phyloP scores from a whole-genome alignment of 2,113 vertebrate species.

The Vulpes lagopus region DNA sequence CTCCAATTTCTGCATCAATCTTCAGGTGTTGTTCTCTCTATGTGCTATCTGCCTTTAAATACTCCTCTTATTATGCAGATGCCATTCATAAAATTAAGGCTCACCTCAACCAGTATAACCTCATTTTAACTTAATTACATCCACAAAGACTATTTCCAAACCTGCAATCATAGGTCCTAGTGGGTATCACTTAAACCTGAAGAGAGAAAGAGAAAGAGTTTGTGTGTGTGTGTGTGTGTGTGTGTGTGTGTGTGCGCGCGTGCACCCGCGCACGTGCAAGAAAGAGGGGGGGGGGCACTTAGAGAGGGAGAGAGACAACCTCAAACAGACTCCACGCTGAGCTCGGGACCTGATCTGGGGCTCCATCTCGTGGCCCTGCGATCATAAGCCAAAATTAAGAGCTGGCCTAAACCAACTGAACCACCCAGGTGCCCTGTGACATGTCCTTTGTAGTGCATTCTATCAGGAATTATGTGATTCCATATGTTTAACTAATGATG shows the following conservation, averaged over 20 bases:
- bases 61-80: not conserved
- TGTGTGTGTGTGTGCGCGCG: too few species aligned
- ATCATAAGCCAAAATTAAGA: not conserved
- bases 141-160: not conserved
- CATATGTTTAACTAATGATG: not conserved
- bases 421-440: not conserved
- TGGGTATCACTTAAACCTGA: too few species aligned
- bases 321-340: not conserved
- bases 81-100: not conserved
- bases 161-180: not conserved
- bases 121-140: not conserved
- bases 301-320: not conserved
- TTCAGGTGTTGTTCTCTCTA: not conserved
- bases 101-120: not conserved
- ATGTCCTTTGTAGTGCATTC: not conserved
- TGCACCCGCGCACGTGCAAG: accelerated
- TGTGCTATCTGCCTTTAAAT: not conserved
- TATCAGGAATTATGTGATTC: not conserved
- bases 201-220: too few species aligned
- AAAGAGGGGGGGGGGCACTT: not conserved
- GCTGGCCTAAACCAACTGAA: not conserved
- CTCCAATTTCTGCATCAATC: not conserved
- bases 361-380: not conserved
- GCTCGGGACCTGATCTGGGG: not conserved
- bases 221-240: too few species aligned